phyloP scores from a whole-genome alignment of 2,113 vertebrate genomes.

The Acrocephalus kingi region DNA sequence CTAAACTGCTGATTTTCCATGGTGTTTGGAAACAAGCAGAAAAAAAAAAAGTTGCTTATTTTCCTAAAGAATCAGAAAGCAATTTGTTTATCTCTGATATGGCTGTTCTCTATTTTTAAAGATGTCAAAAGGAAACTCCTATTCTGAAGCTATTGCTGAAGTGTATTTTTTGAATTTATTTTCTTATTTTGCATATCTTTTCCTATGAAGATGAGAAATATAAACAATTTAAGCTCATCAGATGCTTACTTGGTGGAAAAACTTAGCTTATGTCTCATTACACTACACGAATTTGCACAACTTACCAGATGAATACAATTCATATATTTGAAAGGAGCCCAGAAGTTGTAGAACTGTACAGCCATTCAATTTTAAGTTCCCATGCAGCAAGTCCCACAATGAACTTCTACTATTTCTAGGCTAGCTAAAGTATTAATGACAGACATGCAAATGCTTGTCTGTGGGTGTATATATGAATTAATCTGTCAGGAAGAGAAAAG shows the following conservation, averaged over 20 bases:
- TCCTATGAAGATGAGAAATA: background rate
- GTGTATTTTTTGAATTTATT: background rate
- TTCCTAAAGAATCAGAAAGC: background rate
- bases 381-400: background rate
- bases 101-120: background rate
- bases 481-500: background rate
- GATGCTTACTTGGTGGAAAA: background rate
- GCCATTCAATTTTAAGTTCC: background rate
- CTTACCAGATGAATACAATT: background rate
- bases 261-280: background rate
- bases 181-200: background rate
- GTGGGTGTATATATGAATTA: background rate
- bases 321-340: background rate
- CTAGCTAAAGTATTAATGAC: background rate
- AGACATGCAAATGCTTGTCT: background rate
- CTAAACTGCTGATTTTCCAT: background rate
- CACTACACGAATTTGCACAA: background rate
- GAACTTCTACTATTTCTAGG: background rate
- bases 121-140: background rate
- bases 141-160: background rate
- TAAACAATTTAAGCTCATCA: background rate
- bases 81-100: background rate
- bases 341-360: background rate
- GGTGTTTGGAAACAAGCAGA: background rate
- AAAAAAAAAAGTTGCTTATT: background rate